Percentiles rank a stretch among this genome's conserved stretches.
Conservation (phyloP, 2,888 invertebrate genomes). For the Lochmaea crataegi region DNA sequence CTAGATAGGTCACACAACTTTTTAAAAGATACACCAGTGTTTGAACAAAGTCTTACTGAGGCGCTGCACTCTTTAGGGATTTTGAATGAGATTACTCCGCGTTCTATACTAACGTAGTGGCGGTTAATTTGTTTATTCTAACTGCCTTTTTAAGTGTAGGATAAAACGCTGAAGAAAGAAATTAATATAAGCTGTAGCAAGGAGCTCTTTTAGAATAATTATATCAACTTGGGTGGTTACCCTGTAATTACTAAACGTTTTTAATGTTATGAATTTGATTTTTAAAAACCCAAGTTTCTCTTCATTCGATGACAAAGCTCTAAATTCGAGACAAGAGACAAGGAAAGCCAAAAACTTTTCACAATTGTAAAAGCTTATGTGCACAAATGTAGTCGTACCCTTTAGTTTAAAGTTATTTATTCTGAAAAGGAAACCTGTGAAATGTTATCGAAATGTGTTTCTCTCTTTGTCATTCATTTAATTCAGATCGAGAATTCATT, state of each 20-base stretch:
- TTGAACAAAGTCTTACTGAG: neutral
- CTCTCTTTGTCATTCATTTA: constrained; percentile 36
- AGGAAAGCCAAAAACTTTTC: neutral
- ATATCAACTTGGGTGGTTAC: too few relatives aligned
- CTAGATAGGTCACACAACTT: constrained; percentile 3
- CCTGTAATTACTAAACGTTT: too few relatives aligned
- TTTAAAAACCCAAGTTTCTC: too few relatives aligned
- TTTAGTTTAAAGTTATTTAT: constrained; percentile 27
- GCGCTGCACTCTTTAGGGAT: neutral
- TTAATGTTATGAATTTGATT: too few relatives aligned
- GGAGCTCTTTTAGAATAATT: too few relatives aligned
- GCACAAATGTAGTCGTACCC: neutral
- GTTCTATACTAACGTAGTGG: neutral
- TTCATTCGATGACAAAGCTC: too few relatives aligned
- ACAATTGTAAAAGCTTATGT: neutral
- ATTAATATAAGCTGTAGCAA: neutral
- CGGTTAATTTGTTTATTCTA: neutral
- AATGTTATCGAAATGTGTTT: constrained; percentile 34
- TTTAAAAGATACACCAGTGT: neutral
- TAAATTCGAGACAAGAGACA: too few relatives aligned
- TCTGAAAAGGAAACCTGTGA: constrained; percentile 32
- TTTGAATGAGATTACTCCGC: neutral
- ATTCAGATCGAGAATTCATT: constrained; percentile 39
- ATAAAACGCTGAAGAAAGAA: neutral
- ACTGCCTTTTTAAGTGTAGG: neutral